A percentile compares a stretch with the other conserved stretches of the same genome.
Conservation (phyloP, 1,140 invertebrate genomes). For the Procambarus clarkii region DNA sequence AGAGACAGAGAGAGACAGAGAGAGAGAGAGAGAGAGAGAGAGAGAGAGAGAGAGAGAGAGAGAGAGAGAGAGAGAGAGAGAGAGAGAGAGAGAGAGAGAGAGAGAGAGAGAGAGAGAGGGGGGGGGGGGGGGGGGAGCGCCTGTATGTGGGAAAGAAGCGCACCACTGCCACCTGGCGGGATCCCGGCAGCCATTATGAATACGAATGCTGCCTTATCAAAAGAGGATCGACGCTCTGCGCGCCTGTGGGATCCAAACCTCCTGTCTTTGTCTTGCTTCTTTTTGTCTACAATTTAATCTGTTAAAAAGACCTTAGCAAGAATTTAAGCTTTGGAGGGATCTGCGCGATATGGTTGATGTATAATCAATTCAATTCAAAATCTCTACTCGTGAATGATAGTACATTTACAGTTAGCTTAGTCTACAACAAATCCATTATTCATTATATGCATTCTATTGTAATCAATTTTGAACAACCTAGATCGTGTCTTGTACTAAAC, state of each 20-base stretch:
- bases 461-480: too few species aligned
- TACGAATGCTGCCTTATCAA: constrained; percentile 15
- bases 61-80: background rate
- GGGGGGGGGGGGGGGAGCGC: background rate
- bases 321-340: too few species aligned
- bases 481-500: too few species aligned
- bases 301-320: too few species aligned
- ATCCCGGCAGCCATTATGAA: constrained; percentile 40
- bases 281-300: constrained; percentile 25
- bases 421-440: too few species aligned
- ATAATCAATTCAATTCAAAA: too few species aligned
- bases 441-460: too few species aligned
- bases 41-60: constrained; percentile 37
- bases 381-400: too few species aligned
- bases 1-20: too few species aligned
- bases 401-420: too few species aligned
- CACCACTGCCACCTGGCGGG: constrained; percentile 14
- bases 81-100: background rate
- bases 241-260: constrained; percentile 26
- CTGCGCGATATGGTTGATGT: too few species aligned
- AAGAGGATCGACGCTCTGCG: background rate
- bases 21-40: constrained; percentile 30
- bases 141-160: constrained; percentile 6
- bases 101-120: constrained; percentile 1
- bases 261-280: background rate